Conservation (phyloP, 1,140 invertebrate species). For the Drosophila neocordata region DNA sequence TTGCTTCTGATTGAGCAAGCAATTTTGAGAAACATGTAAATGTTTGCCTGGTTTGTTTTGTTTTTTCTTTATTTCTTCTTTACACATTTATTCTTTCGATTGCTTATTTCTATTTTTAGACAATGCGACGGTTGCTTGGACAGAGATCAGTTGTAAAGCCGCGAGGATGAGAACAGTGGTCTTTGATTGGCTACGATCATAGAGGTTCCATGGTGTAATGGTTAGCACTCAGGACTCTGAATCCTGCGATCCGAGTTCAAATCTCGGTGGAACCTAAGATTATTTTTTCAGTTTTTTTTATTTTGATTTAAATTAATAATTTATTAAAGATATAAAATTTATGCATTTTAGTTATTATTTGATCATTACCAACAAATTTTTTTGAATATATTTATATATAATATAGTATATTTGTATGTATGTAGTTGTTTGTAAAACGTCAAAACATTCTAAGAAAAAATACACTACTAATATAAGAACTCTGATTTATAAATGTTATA, state of each 20-base stretch:
- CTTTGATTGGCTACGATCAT: neutral
- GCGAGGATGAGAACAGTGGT: slow-evolving; percentile 1
- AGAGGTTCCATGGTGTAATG: slow-evolving; percentile 93
- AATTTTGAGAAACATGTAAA: slow-evolving; percentile 45
- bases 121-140: slow-evolving; percentile 9
- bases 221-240: slow-evolving; percentile 96
- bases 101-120: slow-evolving; percentile 18
- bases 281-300: neutral
- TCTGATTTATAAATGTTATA: no score
- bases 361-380: no score
- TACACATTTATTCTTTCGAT: neutral
- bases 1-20: slow-evolving; percentile 23
- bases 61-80: neutral
- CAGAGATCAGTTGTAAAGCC: slow-evolving; percentile 11
- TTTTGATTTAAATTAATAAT: no score
- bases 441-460: no score
- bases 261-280: slow-evolving; percentile 90
- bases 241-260: slow-evolving; percentile 95
- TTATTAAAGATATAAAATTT: no score
- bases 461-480: no score
- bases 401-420: no score
- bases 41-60: slow-evolving; percentile 14
- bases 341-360: no score
- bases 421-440: no score
- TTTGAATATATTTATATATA: no score